Evolutionary conservation across 2,113 vertebrate species (phyloP), one percentile per base, ranked within the genome.

Genomic region (Malurus elegans): DNA sequence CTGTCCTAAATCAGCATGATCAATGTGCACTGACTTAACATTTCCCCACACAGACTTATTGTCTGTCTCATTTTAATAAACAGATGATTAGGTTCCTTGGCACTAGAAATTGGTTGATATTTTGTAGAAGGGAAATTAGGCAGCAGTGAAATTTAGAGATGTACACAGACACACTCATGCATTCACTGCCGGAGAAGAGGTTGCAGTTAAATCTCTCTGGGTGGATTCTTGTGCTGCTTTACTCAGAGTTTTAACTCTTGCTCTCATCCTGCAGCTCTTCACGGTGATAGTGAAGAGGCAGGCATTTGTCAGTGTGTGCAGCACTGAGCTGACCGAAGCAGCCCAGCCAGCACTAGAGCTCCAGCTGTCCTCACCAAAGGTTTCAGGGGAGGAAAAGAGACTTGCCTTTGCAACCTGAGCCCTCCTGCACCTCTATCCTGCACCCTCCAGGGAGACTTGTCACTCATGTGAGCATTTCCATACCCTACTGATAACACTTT

Each of bases 61-160:
- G 92, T 79, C 73, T 76, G 74, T 70, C 89, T 88, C 72, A 58
- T 86, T 78, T 94, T 96, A 94, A 96, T 95, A 93, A 96, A 96
- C 38, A 95, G 75, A 78, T 88, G 11, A 94, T 95, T 86, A 92
- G 44, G 72, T 78, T 93, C 57, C 83, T 57, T 86, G 88, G 60
- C 64, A 53, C 51, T 61, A 75, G 75, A 64, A 86, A 88, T 4
- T 34, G 47, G 42, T 88, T 86, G 85, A 20, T 92, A 71, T 81
- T 90, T 86, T 57, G 82, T 75, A 85, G 81, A 76, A 38, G 65
- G 48, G 44, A 92, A 86, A 92, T 73, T 21, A 71, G 44, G 72
- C 51, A 86, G 88, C 93, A 90, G 44, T 54, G 67, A 92, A 92
- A 86, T 86, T 74, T 26, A 84, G 79, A 56, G 75, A 64, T 18